phyloP scores from a whole-genome alignment of 2,888 invertebrate genomes.

The Nemotelus nigrinus region DNA sequence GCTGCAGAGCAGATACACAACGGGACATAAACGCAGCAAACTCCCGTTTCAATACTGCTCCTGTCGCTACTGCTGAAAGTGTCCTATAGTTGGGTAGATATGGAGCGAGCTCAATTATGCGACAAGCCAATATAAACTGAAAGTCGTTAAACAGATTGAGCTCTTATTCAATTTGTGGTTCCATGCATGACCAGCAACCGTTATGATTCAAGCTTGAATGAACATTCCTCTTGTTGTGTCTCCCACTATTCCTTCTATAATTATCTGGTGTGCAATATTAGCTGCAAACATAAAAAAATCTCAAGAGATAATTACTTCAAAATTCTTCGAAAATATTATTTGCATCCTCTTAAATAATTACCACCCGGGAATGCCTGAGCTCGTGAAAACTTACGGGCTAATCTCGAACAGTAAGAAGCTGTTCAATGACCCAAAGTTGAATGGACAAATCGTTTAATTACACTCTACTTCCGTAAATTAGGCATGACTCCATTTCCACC shows the following conservation, averaged over 20 bases:
- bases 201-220: neutral
- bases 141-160: conserved; percentile 39
- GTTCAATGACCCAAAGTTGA: conserved; percentile 32
- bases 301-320: conserved; percentile 13
- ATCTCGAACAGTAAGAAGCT: neutral
- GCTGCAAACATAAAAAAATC: neutral
- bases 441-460: conserved; percentile 32
- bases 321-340: conserved; percentile 3
- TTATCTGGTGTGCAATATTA: neutral
- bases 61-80: neutral
- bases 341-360: no score
- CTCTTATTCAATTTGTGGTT: conserved; percentile 38
- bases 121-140: conserved; percentile 33
- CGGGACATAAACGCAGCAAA: neutral
- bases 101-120: conserved; percentile 28
- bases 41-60: neutral
- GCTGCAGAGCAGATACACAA: neutral
- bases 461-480: conserved; percentile 21
- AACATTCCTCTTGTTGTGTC: neutral
- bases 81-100: conserved; percentile 14
- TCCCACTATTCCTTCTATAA: neutral
- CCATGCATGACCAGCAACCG: conserved; percentile 14
- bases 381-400: neutral
- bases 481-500: conserved; percentile 40
- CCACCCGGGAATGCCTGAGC: neutral